Evolutionary conservation across 2,888 invertebrate species (phyloP).

Genomic region (Arctia plantaginis): DNA sequence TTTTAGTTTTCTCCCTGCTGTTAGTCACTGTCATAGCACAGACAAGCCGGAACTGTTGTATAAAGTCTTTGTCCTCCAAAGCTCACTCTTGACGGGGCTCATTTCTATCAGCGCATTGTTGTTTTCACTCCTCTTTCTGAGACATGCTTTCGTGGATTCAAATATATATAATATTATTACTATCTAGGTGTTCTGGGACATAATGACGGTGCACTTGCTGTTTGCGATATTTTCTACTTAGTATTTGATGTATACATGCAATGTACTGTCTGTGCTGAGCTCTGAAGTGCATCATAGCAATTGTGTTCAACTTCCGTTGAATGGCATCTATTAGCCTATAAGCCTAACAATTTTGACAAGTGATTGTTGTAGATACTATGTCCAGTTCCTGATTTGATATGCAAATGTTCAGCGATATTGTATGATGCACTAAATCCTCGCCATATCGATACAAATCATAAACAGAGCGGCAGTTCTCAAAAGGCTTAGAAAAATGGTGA

Average conservation of each 20-base stretch:
- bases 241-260: constrained; percentile 75
- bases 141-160: constrained; percentile 86
- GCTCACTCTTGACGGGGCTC: constrained; percentile 74
- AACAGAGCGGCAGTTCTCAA: constrained; percentile 78
- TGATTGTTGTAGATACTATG: constrained; percentile 44
- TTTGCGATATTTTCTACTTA: constrained; percentile 82
- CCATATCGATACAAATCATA: constrained; percentile 72
- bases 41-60: constrained; percentile 82
- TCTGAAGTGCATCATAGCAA: constrained; percentile 84
- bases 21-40: constrained; percentile 83
- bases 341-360: constrained; percentile 48
- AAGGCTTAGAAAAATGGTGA: constrained; percentile 81
- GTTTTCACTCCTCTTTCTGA: constrained; percentile 81
- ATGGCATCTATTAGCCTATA: constrained; percentile 57
- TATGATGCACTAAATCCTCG: constrained; percentile 84
- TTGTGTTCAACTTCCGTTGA: constrained; percentile 62
- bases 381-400: constrained; percentile 52
- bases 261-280: constrained; percentile 79
- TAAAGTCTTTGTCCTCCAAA: constrained; percentile 80
- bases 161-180: constrained; percentile 44
- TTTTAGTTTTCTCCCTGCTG: constrained; percentile 69
- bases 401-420: constrained; percentile 64
- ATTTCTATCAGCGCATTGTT: constrained; percentile 70
- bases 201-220: constrained; percentile 82
- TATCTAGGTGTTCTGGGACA: constrained; percentile 77